phyloP scores from a whole-genome alignment of 2,888 invertebrate species.

The Macropis europaea region DNA sequence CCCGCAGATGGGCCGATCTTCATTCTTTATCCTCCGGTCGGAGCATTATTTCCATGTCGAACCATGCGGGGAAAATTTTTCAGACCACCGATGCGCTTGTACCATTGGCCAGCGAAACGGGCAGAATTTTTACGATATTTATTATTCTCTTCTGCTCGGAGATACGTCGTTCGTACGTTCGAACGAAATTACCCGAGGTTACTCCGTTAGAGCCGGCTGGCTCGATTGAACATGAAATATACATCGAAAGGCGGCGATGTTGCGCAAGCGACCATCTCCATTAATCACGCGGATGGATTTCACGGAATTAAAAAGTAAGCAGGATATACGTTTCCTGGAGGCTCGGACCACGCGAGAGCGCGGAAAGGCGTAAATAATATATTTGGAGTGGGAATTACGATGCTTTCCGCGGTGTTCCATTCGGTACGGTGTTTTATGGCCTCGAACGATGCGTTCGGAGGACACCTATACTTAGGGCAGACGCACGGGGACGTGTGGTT shows the following conservation, averaged over 20 bases:
- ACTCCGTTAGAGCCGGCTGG: no score
- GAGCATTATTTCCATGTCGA: constrained; percentile 54
- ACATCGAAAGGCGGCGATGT: constrained; percentile 14
- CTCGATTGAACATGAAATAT: constrained; percentile 11
- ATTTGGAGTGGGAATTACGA: constrained; percentile 27
- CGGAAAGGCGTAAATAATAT: constrained; percentile 44
- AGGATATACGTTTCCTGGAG: constrained; percentile 18
- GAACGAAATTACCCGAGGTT: no score
- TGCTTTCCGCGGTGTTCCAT: constrained; percentile 53
- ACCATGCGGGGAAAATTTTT: constrained; percentile 31
- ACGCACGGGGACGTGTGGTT: constrained; percentile 28
- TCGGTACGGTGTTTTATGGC: constrained; percentile 30
- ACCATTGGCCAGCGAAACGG: no score
- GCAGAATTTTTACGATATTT: no score
- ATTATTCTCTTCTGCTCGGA: no score
- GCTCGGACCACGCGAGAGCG: constrained; percentile 13
- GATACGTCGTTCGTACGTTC: no score
- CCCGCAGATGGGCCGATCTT: constrained; percentile 32
- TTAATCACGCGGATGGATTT: constrained; percentile 44
- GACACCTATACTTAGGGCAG: constrained; percentile 44
- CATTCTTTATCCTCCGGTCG: constrained; percentile 52
- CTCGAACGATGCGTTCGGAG: constrained; percentile 24
- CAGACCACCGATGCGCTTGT: constrained; percentile 21
- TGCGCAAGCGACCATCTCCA: constrained; percentile 13
- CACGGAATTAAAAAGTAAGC: constrained; percentile 40